A percentile compares a stretch with the other conserved stretches of the same genome.
These are phyloP conservation scores for Nematostella vectensis DNA, from an alignment of 92 coral and sea anemone genomes.

Conservation along the genomic window DNA sequence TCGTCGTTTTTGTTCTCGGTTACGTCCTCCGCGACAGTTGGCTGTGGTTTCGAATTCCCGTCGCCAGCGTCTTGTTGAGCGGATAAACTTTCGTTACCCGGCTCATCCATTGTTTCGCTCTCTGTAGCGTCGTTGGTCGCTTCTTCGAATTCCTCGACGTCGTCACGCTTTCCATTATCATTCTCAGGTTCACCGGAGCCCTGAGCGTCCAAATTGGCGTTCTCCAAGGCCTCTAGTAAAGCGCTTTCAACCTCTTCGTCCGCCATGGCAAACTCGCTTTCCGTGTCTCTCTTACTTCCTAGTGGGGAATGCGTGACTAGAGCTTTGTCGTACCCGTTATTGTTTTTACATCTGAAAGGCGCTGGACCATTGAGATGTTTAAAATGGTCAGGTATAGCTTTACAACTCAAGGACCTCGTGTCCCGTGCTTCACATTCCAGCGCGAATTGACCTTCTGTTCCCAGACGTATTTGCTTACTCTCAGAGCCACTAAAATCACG, in stretches of 20 bases:
- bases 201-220: too few species aligned
- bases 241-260: too few species aligned
- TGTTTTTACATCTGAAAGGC: background rate
- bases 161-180: slow-evolving; percentile 16
- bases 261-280: too few species aligned
- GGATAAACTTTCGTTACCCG: background rate
- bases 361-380: background rate
- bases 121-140: slow-evolving; percentile 6
- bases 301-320: background rate
- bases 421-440: background rate
- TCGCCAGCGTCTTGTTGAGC: background rate
- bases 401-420: background rate
- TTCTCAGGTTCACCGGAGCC: background rate
- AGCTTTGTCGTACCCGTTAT: background rate
- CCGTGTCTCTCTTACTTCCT: background rate
- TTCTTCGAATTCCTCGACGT: slow-evolving; percentile 3
- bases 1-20: slow-evolving; percentile 3
- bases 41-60: too few species aligned
- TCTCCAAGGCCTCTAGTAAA: too few species aligned
- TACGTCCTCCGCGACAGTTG: background rate
- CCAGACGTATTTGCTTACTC: too few species aligned
- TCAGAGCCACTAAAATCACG: too few species aligned
- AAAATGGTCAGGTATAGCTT: background rate
- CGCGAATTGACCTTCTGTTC: background rate
- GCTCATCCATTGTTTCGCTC: background rate